Evolutionary conservation across 2,888 invertebrate species (phyloP), one percentile per base, ranked within the genome.

Genomic region (Ophion ellenae): DNA sequence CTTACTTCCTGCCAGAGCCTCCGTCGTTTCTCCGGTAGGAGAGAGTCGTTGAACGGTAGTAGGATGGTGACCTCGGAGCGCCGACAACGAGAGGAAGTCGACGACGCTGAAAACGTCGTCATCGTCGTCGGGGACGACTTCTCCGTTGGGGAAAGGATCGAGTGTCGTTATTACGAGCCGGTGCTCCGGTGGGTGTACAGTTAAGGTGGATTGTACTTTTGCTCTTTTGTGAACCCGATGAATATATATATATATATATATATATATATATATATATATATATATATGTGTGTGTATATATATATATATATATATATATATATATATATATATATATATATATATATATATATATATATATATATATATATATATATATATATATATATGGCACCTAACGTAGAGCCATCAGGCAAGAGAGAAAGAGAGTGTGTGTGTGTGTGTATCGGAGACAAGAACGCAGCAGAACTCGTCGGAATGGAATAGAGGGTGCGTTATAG

Each of bases 131-230:
- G 53, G 53, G 78, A 53, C 75, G 77, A 69, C 74, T 57, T 75
- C 61, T 64, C 75, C 64, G 64, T 67, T 67, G 64, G 76, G 64
- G 70, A 73, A 64, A 32, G 66, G 64, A 36, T 28, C 71, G 69
- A 57, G 59, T 75, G 85, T 85, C 82, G 85, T 85, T 85, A 73
- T 73, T 80, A 77, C 81, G 84, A 76, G 77, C 69, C 53, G 71
- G 78, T 73, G 70, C 73, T 73, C 80, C 80, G 53, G 64, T 40
- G 66, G 57, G 73, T 66, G 47, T 70, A 79, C 20, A 14, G 40
- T 10, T 45, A 75, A 71, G 63, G 81, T 69, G 77, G 67, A 77
- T 75, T 83, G 78, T 64, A 63, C 81, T 76, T 82, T 85, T 61
- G 85, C 83, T 75, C 75, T 70, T 61, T 45, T 70, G 76, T 67